Percentiles rank a stretch among this genome's conserved stretches.
phyloP scores from a whole-genome alignment of 1,140 invertebrate species.

The Orussus abietinus region DNA sequence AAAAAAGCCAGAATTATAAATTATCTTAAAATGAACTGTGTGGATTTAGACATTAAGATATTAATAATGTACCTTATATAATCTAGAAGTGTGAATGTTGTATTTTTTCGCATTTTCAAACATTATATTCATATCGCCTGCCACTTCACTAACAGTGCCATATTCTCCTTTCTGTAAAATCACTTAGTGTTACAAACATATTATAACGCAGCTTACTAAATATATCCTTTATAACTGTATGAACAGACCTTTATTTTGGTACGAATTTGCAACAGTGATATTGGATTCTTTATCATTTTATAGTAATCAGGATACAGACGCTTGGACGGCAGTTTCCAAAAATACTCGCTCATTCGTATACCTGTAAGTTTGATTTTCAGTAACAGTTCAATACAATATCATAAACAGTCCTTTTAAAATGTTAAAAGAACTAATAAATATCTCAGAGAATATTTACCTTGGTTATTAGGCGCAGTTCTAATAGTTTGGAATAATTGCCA shows the following conservation, averaged over 20 bases:
- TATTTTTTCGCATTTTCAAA: conserved; percentile 97
- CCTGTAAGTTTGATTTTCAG: too few relatives aligned
- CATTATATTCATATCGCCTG: conserved; percentile 96
- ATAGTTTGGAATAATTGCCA: conserved; percentile 80
- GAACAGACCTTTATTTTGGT: conserved; percentile 75
- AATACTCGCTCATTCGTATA: conserved; percentile 77
- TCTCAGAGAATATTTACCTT: conserved; percentile 51
- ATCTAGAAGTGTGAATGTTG: conserved; percentile 80
- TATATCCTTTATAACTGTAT: conserved; percentile 6
- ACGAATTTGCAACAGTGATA: conserved; percentile 90
- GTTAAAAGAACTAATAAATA: conserved; percentile 8
- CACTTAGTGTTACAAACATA: conserved; percentile 11
- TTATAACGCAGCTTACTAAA: too few relatives aligned
- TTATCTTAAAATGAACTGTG: conserved; percentile 25
- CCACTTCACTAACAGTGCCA: conserved; percentile 81
- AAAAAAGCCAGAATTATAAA: conserved; percentile 30
- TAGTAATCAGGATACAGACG: conserved; percentile 96
- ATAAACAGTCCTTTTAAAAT: conserved; percentile 9
- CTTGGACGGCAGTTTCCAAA: conserved; percentile 88
- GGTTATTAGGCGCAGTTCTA: conserved; percentile 64
- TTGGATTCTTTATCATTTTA: conserved; percentile 92
- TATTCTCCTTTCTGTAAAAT: conserved; percentile 70
- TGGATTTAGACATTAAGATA: conserved; percentile 31
- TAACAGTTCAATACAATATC: conserved; percentile 13
- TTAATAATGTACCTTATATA: conserved; percentile 69